These are phyloP conservation scores for Malthinus seriepunctatus DNA, from an alignment of 2,888 invertebrate genomes.

Conservation along the genomic window DNA sequence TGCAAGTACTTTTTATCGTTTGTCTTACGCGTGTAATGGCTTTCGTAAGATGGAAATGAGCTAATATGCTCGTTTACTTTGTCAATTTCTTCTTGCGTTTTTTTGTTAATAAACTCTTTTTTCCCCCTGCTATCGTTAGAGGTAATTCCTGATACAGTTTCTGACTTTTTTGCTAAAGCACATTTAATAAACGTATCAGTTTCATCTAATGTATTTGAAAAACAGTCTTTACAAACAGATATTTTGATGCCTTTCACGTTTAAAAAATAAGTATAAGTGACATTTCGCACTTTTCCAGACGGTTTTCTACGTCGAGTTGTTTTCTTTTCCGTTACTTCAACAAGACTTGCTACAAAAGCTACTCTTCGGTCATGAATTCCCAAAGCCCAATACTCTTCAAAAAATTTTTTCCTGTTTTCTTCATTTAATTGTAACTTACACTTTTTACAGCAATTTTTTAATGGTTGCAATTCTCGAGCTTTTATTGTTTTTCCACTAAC, in stretches of 20 bases:
- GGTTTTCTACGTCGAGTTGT: neutral
- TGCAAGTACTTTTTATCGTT: neutral
- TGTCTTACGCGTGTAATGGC: neutral
- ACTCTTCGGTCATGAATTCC: neutral
- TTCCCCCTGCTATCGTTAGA: neutral
- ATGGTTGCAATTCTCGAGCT: neutral
- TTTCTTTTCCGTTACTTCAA: neutral
- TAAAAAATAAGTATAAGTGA: neutral
- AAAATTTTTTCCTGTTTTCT: neutral
- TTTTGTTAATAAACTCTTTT: neutral
- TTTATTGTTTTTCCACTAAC: neutral
- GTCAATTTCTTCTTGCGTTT: neutral
- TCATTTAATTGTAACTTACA: neutral
- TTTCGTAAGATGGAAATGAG: neutral
- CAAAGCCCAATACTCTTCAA: neutral
- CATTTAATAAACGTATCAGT: neutral
- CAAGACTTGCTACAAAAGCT: neutral
- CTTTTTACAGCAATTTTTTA: neutral
- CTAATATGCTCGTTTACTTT: neutral
- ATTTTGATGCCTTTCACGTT: neutral
- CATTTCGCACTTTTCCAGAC: neutral
- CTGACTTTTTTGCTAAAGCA: neutral
- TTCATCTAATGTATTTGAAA: neutral
- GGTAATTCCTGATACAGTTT: neutral
- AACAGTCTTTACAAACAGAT: neutral